Percentiles rank a stretch among this genome's conserved stretches.
Evolutionary conservation across 2,888 invertebrate genomes (phyloP).

Genomic region (Rhagonycha fulva): DNA sequence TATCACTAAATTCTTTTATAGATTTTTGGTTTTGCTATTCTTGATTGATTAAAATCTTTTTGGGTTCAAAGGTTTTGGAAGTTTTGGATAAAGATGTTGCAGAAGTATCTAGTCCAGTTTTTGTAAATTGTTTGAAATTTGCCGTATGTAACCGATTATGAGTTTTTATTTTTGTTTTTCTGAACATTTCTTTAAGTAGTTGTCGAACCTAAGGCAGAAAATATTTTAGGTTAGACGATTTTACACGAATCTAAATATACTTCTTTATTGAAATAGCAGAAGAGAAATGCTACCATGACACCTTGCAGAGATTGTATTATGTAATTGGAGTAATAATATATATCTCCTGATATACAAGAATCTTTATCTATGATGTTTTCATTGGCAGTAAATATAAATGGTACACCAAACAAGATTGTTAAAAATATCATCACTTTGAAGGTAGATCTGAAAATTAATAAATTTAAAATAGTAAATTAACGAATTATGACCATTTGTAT

Average conservation of each 20-base stretch:
- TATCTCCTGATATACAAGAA: conserved; percentile 59
- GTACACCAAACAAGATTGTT: conserved; percentile 72
- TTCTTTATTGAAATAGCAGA: conserved; percentile 70
- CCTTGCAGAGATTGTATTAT: conserved; percentile 66
- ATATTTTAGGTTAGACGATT: not conserved
- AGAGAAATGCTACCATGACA: conserved; percentile 65
- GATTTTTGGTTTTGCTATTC: not conserved
- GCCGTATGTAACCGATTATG: not conserved
- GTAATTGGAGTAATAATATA: conserved; percentile 64
- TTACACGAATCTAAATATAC: conserved; percentile 34
- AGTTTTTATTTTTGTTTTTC: not conserved
- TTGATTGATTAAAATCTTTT: not conserved
- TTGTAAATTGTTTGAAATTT: not conserved
- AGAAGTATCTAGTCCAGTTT: not conserved
- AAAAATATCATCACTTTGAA: conserved; percentile 69
- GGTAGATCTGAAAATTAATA: conserved; percentile 59
- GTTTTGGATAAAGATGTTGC: not conserved
- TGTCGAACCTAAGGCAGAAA: not conserved
- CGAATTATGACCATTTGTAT: not conserved
- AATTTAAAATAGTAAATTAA: not conserved
- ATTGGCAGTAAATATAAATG: conserved; percentile 66
- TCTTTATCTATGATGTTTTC: conserved; percentile 57
- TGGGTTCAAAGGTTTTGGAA: not conserved
- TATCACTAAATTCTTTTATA: not conserved
- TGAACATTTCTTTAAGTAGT: not conserved